Evolutionary conservation across 1,140 invertebrate species (phyloP), one percentile per base, ranked within the genome.

Genomic region (Semibalanus balanoides): DNA sequence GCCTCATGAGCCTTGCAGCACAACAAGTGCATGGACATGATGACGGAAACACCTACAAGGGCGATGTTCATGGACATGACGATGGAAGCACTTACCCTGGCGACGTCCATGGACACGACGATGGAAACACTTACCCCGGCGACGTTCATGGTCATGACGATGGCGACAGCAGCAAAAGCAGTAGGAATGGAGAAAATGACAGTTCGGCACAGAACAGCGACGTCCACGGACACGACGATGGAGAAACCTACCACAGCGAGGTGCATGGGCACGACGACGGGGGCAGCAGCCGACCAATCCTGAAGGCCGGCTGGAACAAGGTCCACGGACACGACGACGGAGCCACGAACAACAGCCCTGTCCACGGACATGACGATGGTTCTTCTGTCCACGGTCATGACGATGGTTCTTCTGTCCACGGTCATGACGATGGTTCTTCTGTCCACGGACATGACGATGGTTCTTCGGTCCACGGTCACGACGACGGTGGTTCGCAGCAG

Each of bases 401-500:
- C 29, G 70, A 70, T 28, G 7, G 7, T 5, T 40, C 35, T 40
- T 40, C 35, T 7, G 35, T 17, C 28, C 5, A 72, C 28, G 29
- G n/a, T 14, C 3, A 11, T 3, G 9, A 1, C n/a, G 9, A 29
- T n/a, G 11, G 11, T 27, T 11, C 7, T n/a, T 9, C 28, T 3
- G 22, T 72, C 9, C 70, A 72, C 29, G 70, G 70, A 11, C 70
- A 72, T 72, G 70, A 72, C 29, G 70, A 72, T n/a, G 70, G 70
- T n/a, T 29, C 3, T 29, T n/a, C 70, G 29, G 70, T 72, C 29
- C 70, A 72, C 29, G 70, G 70, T n/a, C 70, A 72, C n/a, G 29
- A 72, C 29, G 70, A 72, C 70, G 70, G 70, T n/a, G 29, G 51
- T 1, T 19, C 11, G 9, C 9, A 14, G 51, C 51, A 19, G 11